phyloP scores from a whole-genome alignment of 2,797 vertebrate species.

The Benthosema pterotum region DNA sequence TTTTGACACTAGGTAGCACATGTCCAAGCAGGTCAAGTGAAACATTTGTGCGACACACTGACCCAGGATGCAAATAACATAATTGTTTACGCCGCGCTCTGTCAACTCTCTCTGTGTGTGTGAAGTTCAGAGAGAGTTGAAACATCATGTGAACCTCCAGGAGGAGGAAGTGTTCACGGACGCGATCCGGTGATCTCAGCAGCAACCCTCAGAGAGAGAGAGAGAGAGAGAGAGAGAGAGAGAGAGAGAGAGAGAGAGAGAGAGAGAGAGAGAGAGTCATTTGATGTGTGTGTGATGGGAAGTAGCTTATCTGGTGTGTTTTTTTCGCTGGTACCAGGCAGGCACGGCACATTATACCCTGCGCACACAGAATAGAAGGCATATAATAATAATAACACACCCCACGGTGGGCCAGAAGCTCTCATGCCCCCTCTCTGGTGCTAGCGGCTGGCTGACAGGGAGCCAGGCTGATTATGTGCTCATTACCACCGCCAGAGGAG shows the following conservation, averaged over 20 bases:
- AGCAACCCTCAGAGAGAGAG: neutral
- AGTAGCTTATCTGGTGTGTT: constrained; percentile 7
- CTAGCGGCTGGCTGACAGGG: constrained; percentile 73
- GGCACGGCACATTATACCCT: neutral
- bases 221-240: no score
- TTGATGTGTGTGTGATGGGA: constrained; percentile 49
- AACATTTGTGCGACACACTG: constrained; percentile 11
- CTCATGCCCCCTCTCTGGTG: constrained; percentile 75
- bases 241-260: no score
- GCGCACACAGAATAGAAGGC: constrained; percentile 47
- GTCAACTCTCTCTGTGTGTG: constrained; percentile 12
- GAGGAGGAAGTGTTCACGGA: constrained; percentile 44
- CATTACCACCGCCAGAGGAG: constrained; percentile 73
- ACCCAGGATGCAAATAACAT: constrained; percentile 1
- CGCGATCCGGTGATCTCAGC: constrained; percentile 52
- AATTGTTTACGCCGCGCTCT: neutral
- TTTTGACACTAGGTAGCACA: neutral
- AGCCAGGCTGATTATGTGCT: constrained; percentile 82
- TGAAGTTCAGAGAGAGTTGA: constrained; percentile 44
- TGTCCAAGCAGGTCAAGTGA: constrained; percentile 2
- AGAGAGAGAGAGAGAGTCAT: constrained; percentile 46
- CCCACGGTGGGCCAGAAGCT: constrained; percentile 70
- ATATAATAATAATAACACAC: constrained; percentile 40
- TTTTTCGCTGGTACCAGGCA: constrained; percentile 22
- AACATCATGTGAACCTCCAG: constrained; percentile 39